Percentiles rank a stretch among this genome's conserved stretches.
phyloP scores from a whole-genome alignment of 2,888 invertebrate species.

The Penaeus monodon region DNA sequence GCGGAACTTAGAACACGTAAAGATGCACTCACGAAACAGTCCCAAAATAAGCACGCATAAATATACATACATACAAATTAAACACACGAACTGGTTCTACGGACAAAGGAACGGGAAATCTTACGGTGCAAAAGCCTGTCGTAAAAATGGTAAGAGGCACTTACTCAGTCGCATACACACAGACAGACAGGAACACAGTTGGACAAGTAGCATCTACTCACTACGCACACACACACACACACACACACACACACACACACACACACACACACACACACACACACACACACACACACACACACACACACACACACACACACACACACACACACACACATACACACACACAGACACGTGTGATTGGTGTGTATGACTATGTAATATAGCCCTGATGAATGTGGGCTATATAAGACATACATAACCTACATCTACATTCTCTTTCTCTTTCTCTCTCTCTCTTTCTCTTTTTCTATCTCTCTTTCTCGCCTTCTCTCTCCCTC shows the following conservation, averaged over 20 bases:
- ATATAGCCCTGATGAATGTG: too few relatives aligned
- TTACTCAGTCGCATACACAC: not conserved
- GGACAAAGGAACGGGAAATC: too few relatives aligned
- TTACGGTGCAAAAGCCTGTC: too few relatives aligned
- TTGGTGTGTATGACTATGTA: not conserved
- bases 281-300: slow-evolving; percentile 10
- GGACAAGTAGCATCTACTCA: not conserved
- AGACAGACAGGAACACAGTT: not conserved
- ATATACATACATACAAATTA: too few relatives aligned
- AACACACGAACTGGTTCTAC: too few relatives aligned
- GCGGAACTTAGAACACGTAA: too few relatives aligned
- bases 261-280: slow-evolving; percentile 8
- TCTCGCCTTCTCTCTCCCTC: too few relatives aligned
- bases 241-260: slow-evolving; percentile 7
- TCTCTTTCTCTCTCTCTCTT: too few relatives aligned
- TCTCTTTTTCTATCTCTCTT: too few relatives aligned
- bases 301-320: slow-evolving; percentile 7
- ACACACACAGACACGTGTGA: not conserved
- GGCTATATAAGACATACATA: too few relatives aligned
- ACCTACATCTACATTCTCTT: not conserved
- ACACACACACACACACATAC: not conserved
- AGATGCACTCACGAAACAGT: too few relatives aligned
- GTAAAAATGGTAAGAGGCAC: not conserved
- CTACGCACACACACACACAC: not conserved
- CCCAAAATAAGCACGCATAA: too few relatives aligned